Evolutionary conservation across 2,797 vertebrate species (phyloP), one percentile per base, ranked within the genome.

Genomic region (Danio kyathit): DNA sequence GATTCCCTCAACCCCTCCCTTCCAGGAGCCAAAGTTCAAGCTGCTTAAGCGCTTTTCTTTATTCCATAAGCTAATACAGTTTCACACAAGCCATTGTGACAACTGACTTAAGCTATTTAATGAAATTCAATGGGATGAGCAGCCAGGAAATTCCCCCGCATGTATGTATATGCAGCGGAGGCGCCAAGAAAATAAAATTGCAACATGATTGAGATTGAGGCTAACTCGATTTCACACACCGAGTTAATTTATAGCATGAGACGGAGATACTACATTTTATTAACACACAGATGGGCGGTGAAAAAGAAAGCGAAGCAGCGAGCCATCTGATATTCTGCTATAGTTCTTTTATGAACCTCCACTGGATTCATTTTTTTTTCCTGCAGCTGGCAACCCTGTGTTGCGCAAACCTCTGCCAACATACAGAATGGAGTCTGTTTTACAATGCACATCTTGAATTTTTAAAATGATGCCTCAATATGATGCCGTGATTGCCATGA

Each of bases 31-130:
- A 85, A 81, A 86, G 83, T 82, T 86, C 75, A 85, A 80, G 69
- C 78, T 46, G 78, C 60, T 83, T 84, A 83, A 86, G 74, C 75
- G 56, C 19, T 83, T 85, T 81, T 56, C 70, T 59, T 77, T 85
- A 82, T 86, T 79, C 83, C 60, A 73, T 61, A 82, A 85, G 59
- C 65, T 80, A 83, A 83, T 80, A 80, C 85, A 78, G 57, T 86
- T 87, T 72, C 78, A 64, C 63, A 46, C 59, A 61, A 65, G 67
- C 81, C 79, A 82, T 64, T 73, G 85, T 85, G 79, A 77, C 74
- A 82, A 82, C 80, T 52, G 82, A 83, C 82, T 78, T 87, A 86
- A 87, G 86, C 85, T 84, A 46, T 79, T 85, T 87, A 88, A 88
- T 86, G 74, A 84, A 84, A 86, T 81, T 83, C 75, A 84, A 84